Percentiles rank a stretch among this genome's conserved stretches.
Evolutionary conservation across 2,888 invertebrate species (phyloP).

Genomic region (Leucania comma): DNA sequence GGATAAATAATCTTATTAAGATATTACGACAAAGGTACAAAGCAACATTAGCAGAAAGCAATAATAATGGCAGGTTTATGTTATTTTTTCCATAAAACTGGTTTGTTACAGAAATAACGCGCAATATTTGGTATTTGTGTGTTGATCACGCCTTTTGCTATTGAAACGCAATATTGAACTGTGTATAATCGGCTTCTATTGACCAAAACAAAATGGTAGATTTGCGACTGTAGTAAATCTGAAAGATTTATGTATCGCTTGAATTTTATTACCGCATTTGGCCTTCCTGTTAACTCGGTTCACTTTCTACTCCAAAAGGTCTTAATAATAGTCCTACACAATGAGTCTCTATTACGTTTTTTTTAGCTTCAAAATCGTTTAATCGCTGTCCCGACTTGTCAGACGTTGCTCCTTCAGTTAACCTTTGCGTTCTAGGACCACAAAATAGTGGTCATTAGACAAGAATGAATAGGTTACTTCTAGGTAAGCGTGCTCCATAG

Average conservation of each 20-base stretch:
- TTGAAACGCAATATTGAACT: conserved; percentile 25
- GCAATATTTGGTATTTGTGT: conserved; percentile 49
- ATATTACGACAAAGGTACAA: conserved; percentile 24
- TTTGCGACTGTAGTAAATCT: neutral
- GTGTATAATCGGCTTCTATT: conserved; percentile 26
- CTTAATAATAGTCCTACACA: neutral
- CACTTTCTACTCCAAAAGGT: conserved; percentile 1
- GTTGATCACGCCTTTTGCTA: conserved; percentile 38
- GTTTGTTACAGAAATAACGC: conserved; percentile 49
- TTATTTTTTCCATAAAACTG: conserved; percentile 38
- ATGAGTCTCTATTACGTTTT: neutral
- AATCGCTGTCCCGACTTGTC: no score
- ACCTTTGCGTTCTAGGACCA: no score
- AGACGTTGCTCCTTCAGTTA: no score
- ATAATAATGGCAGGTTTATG: conserved; percentile 38
- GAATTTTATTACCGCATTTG: conserved; percentile 5
- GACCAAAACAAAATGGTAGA: conserved; percentile 25
- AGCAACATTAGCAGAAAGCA: conserved; percentile 12
- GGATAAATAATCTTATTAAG: conserved; percentile 18
- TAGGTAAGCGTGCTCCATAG: no score
- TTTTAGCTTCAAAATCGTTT: no score
- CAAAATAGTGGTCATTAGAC: no score
- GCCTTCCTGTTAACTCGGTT: conserved; percentile 8
- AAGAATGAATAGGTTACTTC: no score
- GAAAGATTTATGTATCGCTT: conserved; percentile 6